A percentile compares a stretch with the other conserved stretches of the same genome.
phyloP scores from a whole-genome alignment of 2,888 invertebrate species.

The Toxonevra muliebris region DNA sequence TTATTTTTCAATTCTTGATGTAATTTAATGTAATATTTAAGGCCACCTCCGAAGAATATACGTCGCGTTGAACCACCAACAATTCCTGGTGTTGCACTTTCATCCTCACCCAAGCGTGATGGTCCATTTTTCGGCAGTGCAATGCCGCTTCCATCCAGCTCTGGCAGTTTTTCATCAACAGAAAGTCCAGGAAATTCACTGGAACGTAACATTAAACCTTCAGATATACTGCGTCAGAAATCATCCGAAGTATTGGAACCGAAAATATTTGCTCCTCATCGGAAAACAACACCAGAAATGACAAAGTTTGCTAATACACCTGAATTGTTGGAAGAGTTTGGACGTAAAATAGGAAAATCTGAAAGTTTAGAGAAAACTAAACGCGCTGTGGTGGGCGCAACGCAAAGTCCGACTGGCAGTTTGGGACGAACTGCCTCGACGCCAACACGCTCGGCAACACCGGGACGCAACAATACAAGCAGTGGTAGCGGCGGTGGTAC shows the following conservation, averaged over 20 bases:
- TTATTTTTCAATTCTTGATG: background rate
- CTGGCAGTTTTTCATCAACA: constrained; percentile 51
- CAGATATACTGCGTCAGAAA: constrained; percentile 65
- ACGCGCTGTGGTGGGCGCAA: constrained; percentile 51
- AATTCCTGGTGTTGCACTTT: constrained; percentile 58
- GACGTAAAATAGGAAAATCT: constrained; percentile 62
- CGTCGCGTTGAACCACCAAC: constrained; percentile 71
- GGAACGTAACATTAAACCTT: constrained; percentile 65
- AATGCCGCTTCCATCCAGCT: constrained; percentile 54
- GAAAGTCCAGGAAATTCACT: constrained; percentile 63
- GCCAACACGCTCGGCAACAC: constrained; percentile 44
- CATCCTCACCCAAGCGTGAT: constrained; percentile 62
- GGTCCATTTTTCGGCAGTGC: constrained; percentile 51
- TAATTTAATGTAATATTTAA: constrained; percentile 44
- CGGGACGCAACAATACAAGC: too few relatives aligned
- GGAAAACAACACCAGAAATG: constrained; percentile 63
- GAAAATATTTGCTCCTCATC: constrained; percentile 57
- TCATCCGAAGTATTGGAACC: constrained; percentile 63
- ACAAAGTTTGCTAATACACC: constrained; percentile 57
- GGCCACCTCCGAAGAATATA: constrained; percentile 74
- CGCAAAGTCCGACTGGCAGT: constrained; percentile 61
- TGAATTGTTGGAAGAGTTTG: constrained; percentile 63
- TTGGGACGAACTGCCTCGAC: constrained; percentile 59
- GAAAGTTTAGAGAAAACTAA: constrained; percentile 63
- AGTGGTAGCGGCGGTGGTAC: constrained; percentile 36